A percentile compares a stretch with the other conserved stretches of the same genome.
phyloP scores from a whole-genome alignment of 2,113 vertebrate genomes.

The Rhineura floridana region DNA sequence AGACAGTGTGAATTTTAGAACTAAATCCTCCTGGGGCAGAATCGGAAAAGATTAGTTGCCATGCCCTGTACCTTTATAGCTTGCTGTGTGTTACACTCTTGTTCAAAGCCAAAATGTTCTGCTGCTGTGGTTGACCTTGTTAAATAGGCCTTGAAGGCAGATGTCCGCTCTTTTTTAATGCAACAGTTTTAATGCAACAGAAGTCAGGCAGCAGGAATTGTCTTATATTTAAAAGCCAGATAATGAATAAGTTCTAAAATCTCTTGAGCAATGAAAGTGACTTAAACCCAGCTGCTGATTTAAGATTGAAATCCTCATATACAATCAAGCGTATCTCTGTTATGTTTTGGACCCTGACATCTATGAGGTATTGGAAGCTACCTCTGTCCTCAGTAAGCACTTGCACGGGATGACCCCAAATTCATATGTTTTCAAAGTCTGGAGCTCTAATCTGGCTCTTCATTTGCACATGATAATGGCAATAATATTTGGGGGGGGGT shows the following conservation, averaged over 20 bases:
- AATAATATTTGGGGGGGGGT: conserved; percentile 56
- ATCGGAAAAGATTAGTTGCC: conserved; percentile 20
- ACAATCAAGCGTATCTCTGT: no score
- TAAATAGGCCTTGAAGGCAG: background rate
- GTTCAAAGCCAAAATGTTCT: conserved; percentile 25
- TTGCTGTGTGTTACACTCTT: conserved; percentile 34
- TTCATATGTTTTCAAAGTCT: background rate
- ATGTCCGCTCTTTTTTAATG: background rate
- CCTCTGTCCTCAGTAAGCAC: background rate
- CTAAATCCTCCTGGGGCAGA: conserved; percentile 48
- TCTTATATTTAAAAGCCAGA: background rate
- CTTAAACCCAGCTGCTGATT: background rate
- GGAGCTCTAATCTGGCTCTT: conserved; percentile 35
- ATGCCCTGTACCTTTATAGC: conserved; percentile 22
- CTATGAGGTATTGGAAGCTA: background rate
- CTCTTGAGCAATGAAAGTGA: background rate
- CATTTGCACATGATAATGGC: conserved; percentile 39
- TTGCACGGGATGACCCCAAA: background rate
- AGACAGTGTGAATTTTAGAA: conserved; percentile 56
- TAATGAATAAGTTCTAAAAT: background rate
- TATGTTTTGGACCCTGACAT: background rate
- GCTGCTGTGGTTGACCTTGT: background rate
- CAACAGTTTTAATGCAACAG: background rate
- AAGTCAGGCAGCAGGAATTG: background rate
- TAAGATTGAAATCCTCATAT: background rate